phyloP scores from a whole-genome alignment of 2,797 vertebrate species.

The Prionace glauca region DNA sequence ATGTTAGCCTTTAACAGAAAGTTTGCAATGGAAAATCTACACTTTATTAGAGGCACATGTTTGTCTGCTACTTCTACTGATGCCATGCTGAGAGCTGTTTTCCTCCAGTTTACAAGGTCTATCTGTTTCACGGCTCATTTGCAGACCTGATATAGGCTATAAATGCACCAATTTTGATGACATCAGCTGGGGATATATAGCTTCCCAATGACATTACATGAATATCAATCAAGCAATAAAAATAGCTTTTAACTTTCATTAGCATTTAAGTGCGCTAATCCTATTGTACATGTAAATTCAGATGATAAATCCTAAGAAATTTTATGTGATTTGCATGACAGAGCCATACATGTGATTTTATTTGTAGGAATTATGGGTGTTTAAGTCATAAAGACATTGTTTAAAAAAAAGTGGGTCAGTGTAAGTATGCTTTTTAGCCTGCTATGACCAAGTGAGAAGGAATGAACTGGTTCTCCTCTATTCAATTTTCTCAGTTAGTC shows the following conservation, averaged over 20 bases:
- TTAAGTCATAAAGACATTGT: background rate
- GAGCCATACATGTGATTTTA: background rate
- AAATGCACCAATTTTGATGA: slow-evolving; percentile 26
- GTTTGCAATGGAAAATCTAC: background rate
- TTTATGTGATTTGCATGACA: slow-evolving; percentile 27
- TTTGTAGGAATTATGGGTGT: background rate
- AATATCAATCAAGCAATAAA: slow-evolving; percentile 38
- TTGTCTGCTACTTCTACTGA: slow-evolving; percentile 14
- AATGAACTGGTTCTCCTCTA: no score
- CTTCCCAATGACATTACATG: slow-evolving; percentile 35
- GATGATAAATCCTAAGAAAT: slow-evolving; percentile 14
- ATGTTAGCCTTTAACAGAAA: slow-evolving; percentile 22
- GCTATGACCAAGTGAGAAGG: no score
- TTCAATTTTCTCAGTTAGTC: no score
- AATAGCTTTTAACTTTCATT: slow-evolving; percentile 35
- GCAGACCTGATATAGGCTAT: slow-evolving; percentile 8
- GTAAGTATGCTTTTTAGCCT: background rate
- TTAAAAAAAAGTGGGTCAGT: background rate
- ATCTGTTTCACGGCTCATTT: slow-evolving; percentile 34
- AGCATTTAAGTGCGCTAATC: slow-evolving; percentile 32
- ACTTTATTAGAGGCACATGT: slow-evolving; percentile 1
- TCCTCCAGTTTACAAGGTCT: slow-evolving; percentile 12
- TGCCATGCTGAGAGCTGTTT: background rate
- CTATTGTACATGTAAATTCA: slow-evolving; percentile 38
- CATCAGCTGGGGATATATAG: slow-evolving; percentile 35